Conservation (phyloP, 2,797 vertebrate species). For the Amblyraja radiata region DNA sequence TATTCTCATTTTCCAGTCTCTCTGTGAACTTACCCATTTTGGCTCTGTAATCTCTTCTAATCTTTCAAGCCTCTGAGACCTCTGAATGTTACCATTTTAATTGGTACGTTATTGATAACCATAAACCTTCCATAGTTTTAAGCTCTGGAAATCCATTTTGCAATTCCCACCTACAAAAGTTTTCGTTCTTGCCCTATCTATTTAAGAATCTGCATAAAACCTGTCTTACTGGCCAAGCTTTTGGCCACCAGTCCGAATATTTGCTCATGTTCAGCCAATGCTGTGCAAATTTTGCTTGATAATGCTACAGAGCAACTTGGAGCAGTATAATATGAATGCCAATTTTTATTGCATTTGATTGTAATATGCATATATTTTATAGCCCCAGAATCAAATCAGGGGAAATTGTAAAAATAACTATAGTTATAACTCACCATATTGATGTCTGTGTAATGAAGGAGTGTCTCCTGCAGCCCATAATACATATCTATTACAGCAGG, state of each 20-base stretch:
- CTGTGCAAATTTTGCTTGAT: not conserved
- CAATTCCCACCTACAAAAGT: not conserved
- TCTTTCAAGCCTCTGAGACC: not conserved
- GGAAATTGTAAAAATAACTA: not conserved
- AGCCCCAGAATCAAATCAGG: not conserved
- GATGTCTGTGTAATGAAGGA: conserved; percentile 66
- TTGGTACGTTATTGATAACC: not conserved
- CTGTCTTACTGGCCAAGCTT: not conserved
- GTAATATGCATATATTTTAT: too few relatives aligned
- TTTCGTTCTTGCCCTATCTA: not conserved
- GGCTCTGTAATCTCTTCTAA: not conserved
- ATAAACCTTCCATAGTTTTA: not conserved
- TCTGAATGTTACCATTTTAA: not conserved
- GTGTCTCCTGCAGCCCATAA: conserved; percentile 66
- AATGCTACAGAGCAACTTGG: not conserved
- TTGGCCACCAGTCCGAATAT: not conserved
- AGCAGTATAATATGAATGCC: not conserved
- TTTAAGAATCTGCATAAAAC: not conserved
- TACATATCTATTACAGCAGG: conserved; percentile 69
- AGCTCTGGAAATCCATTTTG: not conserved
- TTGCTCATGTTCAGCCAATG: not conserved
- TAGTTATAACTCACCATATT: conserved; percentile 59
- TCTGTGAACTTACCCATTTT: not conserved
- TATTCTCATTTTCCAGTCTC: not conserved
- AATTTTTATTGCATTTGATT: not conserved